Percentiles rank a stretch among this genome's conserved stretches.
These are phyloP conservation scores for Scortum barcoo DNA, from an alignment of 2,113 vertebrate genomes.

Conservation along the genomic window DNA sequence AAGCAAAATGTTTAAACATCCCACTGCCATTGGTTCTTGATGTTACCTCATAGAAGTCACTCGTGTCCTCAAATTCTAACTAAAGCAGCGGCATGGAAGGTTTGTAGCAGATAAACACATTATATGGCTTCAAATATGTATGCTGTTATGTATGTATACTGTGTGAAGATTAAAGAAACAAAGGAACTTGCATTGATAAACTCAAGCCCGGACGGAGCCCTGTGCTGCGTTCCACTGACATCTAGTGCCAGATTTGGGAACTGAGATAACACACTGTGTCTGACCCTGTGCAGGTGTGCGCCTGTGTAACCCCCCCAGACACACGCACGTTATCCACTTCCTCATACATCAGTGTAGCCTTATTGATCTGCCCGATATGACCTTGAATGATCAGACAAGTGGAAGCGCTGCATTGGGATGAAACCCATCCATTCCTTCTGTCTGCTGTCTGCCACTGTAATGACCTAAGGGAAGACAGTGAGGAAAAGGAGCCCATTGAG, in stretches of 20 bases:
- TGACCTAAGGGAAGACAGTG: conserved; percentile 75
- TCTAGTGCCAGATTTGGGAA: conserved; percentile 73
- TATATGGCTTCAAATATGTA: conserved; percentile 35
- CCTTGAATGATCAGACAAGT: conserved; percentile 79
- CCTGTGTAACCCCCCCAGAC: conserved; percentile 13
- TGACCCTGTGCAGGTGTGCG: conserved; percentile 59
- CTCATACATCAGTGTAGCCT: conserved; percentile 64
- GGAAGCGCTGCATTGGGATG: conserved; percentile 64
- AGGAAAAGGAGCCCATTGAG: conserved; percentile 54
- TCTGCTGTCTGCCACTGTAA: conserved; percentile 65
- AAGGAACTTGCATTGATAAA: conserved; percentile 40
- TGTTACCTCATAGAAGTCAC: not conserved
- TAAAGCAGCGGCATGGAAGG: conserved; percentile 4
- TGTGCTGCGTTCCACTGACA: conserved; percentile 76
- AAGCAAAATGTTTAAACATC: not conserved
- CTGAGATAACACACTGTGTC: conserved; percentile 34
- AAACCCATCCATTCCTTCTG: conserved; percentile 73
- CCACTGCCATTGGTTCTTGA: not conserved
- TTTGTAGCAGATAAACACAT: conserved; percentile 20
- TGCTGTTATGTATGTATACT: conserved; percentile 28
- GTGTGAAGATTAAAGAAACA: conserved; percentile 46
- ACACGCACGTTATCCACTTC: conserved; percentile 45
- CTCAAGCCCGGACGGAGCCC: not conserved
- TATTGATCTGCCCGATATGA: conserved; percentile 76
- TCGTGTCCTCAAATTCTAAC: not conserved